Conservation (phyloP, 2,113 vertebrate genomes). For the Antechinus flavipes region DNA sequence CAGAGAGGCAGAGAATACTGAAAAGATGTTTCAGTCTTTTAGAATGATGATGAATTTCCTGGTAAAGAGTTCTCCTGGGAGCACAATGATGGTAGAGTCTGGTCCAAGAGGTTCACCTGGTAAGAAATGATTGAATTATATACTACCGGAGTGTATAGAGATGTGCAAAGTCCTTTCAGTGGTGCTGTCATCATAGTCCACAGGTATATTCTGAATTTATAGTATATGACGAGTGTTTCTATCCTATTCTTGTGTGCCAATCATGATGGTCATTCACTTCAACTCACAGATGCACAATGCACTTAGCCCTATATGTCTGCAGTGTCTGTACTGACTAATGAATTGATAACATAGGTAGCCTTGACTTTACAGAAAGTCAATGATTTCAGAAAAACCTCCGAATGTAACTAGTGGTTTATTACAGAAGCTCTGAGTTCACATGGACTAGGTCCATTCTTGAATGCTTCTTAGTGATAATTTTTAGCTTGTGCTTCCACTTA, state of each 20-base stretch:
- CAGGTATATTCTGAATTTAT: background rate
- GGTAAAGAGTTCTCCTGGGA: background rate
- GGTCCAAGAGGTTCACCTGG: background rate
- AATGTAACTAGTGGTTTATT: background rate
- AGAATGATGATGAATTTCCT: background rate
- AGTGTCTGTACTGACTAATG: background rate
- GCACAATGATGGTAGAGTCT: background rate
- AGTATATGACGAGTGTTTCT: background rate
- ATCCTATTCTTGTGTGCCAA: background rate
- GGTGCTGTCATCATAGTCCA: background rate
- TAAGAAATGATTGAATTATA: background rate
- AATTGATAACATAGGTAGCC: background rate
- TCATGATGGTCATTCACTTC: background rate
- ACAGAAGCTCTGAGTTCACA: background rate
- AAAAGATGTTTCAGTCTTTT: background rate
- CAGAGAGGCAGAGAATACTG: background rate
- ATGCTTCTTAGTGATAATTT: background rate
- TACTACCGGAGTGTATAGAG: background rate
- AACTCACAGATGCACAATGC: background rate
- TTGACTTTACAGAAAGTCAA: background rate
- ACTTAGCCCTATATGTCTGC: background rate
- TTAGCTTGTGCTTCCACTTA: background rate
- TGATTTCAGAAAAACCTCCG: background rate
- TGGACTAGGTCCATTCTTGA: background rate
- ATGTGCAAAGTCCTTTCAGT: background rate